A percentile compares a stretch with the other conserved stretches of the same genome.
These are phyloP conservation scores for Philotrypesis tridentata DNA, from an alignment of 1,140 invertebrate genomes.

Conservation along the genomic window DNA sequence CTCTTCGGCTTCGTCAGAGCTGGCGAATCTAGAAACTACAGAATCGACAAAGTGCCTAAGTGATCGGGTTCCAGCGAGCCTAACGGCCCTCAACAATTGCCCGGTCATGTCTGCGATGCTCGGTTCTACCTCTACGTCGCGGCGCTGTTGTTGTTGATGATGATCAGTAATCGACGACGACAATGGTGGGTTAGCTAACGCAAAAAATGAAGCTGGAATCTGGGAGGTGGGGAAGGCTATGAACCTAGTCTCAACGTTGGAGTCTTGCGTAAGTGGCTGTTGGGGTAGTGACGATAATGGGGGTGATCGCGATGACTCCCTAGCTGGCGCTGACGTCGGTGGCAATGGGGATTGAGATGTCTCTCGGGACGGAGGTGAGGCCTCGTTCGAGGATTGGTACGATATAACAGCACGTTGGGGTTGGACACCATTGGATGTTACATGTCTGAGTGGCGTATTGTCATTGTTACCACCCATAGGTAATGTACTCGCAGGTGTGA, in stretches of 20 bases:
- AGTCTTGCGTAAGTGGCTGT: background rate
- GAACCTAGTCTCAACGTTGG: slow-evolving; percentile 47
- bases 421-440: slow-evolving; percentile 46
- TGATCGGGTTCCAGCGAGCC: slow-evolving; percentile 77
- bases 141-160: slow-evolving; percentile 2
- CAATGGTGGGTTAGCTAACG: slow-evolving; percentile 44
- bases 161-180: slow-evolving; percentile 3
- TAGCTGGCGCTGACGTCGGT: slow-evolving; percentile 10
- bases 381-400: slow-evolving; percentile 47
- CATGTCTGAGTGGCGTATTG: slow-evolving; percentile 32
- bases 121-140: slow-evolving; percentile 56
- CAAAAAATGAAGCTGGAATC: slow-evolving; percentile 62
- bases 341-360: slow-evolving; percentile 9
- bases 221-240: slow-evolving; percentile 63
- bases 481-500: slow-evolving; percentile 23
- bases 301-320: slow-evolving; percentile 55
- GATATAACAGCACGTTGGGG: slow-evolving; percentile 67
- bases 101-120: slow-evolving; percentile 75
- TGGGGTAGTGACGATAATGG: background rate
- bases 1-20: slow-evolving; percentile 53
- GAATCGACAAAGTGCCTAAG: slow-evolving; percentile 79
- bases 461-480: background rate
- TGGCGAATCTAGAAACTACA: slow-evolving; percentile 75
- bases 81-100: slow-evolving; percentile 80
- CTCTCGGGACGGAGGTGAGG: background rate